Percentiles rank a stretch among this genome's conserved stretches.
Conservation (phyloP, 2,113 vertebrate species). For the Catharus fuscescens region DNA sequence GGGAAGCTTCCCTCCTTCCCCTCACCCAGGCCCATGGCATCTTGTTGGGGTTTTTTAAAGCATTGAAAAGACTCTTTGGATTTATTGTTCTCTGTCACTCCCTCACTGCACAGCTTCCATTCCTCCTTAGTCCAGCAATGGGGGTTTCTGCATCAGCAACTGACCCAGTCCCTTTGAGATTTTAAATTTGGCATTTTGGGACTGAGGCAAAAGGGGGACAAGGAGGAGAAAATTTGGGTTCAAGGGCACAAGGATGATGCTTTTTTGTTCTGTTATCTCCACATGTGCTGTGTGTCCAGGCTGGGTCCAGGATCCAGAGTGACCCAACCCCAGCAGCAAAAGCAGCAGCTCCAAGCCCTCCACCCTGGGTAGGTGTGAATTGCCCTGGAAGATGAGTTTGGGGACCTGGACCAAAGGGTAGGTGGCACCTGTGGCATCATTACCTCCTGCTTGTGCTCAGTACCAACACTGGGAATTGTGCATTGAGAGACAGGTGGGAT, state of each 20-base stretch:
- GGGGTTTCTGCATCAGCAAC: background rate
- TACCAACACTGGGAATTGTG: background rate
- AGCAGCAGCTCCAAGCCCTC: background rate
- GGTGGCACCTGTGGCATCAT: background rate
- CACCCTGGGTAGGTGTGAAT: background rate
- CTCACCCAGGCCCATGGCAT: background rate
- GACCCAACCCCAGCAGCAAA: background rate
- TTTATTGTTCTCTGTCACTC: background rate
- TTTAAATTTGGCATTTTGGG: background rate
- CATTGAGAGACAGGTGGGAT: background rate
- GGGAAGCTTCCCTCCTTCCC: background rate
- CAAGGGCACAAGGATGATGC: too few species aligned
- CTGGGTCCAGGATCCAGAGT: background rate
- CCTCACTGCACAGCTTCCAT: background rate
- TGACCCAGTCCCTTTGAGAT: background rate
- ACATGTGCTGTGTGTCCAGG: rapidly evolving
- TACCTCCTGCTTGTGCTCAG: background rate
- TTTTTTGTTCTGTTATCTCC: rapidly evolving
- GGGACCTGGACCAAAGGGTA: background rate
- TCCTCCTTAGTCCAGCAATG: background rate
- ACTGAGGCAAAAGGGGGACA: rapidly evolving
- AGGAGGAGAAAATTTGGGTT: background rate
- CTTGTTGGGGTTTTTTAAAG: background rate
- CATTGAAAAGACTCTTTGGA: background rate
- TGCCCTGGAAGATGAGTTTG: background rate